phyloP scores from a whole-genome alignment of 2,113 vertebrate species.

The Oryzias javanicus region DNA sequence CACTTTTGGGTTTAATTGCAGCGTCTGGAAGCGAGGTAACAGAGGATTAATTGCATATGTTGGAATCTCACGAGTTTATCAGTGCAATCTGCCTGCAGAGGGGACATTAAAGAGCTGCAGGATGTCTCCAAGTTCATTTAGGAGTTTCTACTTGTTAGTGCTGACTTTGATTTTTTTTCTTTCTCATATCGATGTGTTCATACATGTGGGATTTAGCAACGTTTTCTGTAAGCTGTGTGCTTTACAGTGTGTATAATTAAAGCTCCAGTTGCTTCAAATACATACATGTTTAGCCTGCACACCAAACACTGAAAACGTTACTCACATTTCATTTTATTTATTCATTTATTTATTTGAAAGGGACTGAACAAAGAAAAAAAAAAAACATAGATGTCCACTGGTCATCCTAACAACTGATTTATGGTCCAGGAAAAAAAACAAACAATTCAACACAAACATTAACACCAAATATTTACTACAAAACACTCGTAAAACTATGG shows the following conservation, averaged over 20 bases:
- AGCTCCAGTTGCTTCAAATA: too few relatives aligned
- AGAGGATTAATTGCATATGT: not conserved
- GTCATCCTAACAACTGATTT: too few relatives aligned
- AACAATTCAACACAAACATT: too few relatives aligned
- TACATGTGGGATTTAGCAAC: not conserved
- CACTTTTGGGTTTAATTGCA: not conserved
- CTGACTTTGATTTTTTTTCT: not conserved
- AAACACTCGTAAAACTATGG: too few relatives aligned
- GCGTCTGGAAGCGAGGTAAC: not conserved
- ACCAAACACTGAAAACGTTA: too few relatives aligned
- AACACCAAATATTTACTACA: too few relatives aligned
- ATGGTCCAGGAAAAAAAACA: too few relatives aligned
- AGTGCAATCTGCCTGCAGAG: not conserved
- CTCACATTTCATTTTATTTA: too few relatives aligned
- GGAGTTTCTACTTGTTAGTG: not conserved
- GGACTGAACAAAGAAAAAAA: too few relatives aligned
- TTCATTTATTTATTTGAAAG: too few relatives aligned
- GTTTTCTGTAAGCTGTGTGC: not conserved
- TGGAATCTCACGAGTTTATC: constrained; percentile 3
- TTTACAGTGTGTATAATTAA: not conserved
- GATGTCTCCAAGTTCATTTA: not conserved
- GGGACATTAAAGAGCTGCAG: not conserved
- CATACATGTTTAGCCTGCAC: too few relatives aligned
- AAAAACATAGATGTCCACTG: too few relatives aligned
- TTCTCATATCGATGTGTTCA: not conserved